phyloP scores from a whole-genome alignment of 2,797 vertebrate genomes.

The Pelobates cultripes region DNA sequence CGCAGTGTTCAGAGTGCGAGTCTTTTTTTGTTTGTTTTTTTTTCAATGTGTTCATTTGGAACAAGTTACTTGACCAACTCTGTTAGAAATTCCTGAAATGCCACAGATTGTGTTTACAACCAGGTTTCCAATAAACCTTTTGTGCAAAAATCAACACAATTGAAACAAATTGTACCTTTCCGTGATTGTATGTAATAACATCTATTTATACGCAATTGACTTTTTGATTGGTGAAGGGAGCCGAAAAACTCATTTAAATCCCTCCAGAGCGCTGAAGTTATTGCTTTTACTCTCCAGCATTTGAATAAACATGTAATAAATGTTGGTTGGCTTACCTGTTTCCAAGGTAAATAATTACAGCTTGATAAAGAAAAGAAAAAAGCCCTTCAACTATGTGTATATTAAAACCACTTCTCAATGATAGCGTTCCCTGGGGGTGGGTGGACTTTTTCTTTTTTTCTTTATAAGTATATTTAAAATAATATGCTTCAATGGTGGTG shows the following conservation, averaged over 20 bases:
- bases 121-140: background rate
- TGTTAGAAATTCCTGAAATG: no score
- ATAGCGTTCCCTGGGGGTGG: background rate
- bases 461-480: background rate
- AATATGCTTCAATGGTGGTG: no score
- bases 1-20: no score
- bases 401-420: background rate
- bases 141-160: constrained; percentile 11
- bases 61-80: no score
- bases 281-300: background rate
- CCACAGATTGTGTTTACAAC: background rate
- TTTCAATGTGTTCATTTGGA: no score
- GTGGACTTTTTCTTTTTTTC: background rate
- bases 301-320: background rate
- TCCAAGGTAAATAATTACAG: constrained; percentile 23
- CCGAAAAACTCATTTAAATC: constrained; percentile 4
- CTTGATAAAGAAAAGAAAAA: background rate
- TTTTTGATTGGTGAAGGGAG: constrained; percentile 24
- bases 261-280: background rate
- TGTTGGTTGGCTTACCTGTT: background rate
- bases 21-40: no score
- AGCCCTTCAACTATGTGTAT: background rate
- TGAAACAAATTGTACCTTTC: background rate
- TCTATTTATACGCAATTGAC: constrained; percentile 20
- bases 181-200: background rate